phyloP scores from a whole-genome alignment of 1,140 invertebrate genomes.

The Caenorhabditis remanei region DNA sequence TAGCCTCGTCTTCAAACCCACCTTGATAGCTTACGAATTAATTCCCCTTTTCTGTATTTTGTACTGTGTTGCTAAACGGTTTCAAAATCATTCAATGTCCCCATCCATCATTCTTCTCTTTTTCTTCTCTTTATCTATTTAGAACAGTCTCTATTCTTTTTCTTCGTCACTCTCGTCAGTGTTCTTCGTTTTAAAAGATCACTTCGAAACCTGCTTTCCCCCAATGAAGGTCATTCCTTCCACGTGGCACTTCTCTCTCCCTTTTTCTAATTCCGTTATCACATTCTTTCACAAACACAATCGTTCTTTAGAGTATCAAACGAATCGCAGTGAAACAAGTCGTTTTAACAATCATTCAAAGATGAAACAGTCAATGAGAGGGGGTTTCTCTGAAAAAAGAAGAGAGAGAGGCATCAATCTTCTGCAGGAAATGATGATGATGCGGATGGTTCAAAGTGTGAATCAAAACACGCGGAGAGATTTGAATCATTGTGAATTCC shows the following conservation, averaged over 20 bases:
- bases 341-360: constrained; percentile 5
- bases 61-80: no score
- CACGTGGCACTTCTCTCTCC: constrained; percentile 12
- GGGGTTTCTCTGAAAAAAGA: constrained; percentile 6
- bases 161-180: neutral
- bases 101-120: constrained; percentile 27
- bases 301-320: constrained; percentile 41
- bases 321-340: constrained; percentile 21
- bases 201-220: neutral
- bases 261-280: neutral
- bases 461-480: constrained; percentile 23
- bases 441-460: constrained; percentile 22
- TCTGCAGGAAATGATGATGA: constrained; percentile 26
- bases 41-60: no score
- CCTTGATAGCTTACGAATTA: no score
- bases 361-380: constrained; percentile 14
- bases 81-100: constrained; percentile 1
- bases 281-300: constrained; percentile 40
- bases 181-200: constrained; percentile 49
- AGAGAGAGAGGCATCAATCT: neutral
- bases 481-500: neutral
- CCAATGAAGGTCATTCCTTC: constrained; percentile 2
- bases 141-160: constrained; percentile 6
- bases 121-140: constrained; percentile 12
- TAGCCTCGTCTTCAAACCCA: no score